Evolutionary conservation across 2,888 invertebrate species (phyloP).

Genomic region (Caenorhabditis panamensis): DNA sequence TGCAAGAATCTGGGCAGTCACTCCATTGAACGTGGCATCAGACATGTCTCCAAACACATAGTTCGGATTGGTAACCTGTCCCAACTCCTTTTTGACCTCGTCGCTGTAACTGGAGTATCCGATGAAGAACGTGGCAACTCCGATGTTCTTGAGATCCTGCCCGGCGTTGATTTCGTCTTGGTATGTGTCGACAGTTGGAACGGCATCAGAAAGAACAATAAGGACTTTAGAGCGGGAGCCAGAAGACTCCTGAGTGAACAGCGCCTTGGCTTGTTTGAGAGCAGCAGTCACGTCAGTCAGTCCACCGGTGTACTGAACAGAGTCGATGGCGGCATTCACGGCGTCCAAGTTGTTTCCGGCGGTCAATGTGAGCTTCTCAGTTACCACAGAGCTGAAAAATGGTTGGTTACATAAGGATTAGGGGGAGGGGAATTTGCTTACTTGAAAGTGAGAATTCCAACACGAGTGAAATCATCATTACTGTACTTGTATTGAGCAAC

Average conservation of each 20-base stretch:
- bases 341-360: conserved; percentile 36
- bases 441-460: conserved; percentile 56
- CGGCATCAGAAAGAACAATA: conserved; percentile 54
- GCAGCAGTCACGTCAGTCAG: conserved; percentile 53
- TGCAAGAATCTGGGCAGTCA: conserved; percentile 43
- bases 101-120: conserved; percentile 41
- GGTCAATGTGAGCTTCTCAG: conserved; percentile 14
- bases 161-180: conserved; percentile 42
- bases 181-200: conserved; percentile 55
- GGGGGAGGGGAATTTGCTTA: too few species aligned
- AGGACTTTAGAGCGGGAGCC: conserved; percentile 22
- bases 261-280: conserved; percentile 13
- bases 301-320: conserved; percentile 44
- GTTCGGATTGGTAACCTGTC: conserved; percentile 43
- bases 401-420: background rate
- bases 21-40: conserved; percentile 27
- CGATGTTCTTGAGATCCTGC: conserved; percentile 1
- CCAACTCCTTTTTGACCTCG: conserved; percentile 33
- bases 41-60: conserved; percentile 48
- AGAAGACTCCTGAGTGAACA: conserved; percentile 30
- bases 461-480: conserved; percentile 33
- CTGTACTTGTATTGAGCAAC: conserved; percentile 54
- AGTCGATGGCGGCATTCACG: conserved; percentile 29
- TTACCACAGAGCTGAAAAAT: conserved; percentile 21
- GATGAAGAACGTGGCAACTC: conserved; percentile 48